Evolutionary conservation across 2,113 vertebrate species (phyloP).

Genomic region (Ophthalmolycus amberensis): DNA sequence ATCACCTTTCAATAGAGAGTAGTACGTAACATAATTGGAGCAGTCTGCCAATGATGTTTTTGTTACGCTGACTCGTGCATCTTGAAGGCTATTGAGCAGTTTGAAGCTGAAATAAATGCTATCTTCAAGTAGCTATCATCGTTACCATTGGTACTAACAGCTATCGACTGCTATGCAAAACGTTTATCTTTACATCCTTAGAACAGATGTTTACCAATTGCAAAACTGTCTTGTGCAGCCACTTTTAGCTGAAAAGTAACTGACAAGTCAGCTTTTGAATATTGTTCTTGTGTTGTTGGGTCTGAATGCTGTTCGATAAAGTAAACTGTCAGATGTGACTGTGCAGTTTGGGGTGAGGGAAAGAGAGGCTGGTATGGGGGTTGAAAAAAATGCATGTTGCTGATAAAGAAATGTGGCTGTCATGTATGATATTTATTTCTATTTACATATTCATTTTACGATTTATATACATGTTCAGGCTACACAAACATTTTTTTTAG

Average conservation of each 20-base stretch:
- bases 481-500: constrained; percentile 59
- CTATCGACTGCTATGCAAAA: constrained; percentile 1
- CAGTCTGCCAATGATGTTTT: background rate
- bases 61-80: background rate
- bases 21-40: constrained; percentile 4
- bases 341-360: constrained; percentile 1
- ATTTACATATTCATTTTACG: constrained; percentile 80
- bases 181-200: background rate
- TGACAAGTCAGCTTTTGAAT: constrained; percentile 14
- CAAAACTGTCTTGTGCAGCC: constrained; percentile 12
- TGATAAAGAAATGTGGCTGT: constrained; percentile 77
- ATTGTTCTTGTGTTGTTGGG: constrained; percentile 14
- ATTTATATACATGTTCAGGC: constrained; percentile 69
- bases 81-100: constrained; percentile 15
- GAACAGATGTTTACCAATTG: background rate
- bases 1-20: background rate
- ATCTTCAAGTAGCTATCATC: background rate
- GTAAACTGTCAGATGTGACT: constrained; percentile 41
- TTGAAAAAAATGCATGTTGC: background rate
- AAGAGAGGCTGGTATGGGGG: constrained; percentile 13
- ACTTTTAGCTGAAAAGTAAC: constrained; percentile 13
- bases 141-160: constrained; percentile 7
- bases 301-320: constrained; percentile 27
- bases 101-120: background rate
- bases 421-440: constrained; percentile 86